A percentile compares a stretch with the other conserved stretches of the same genome.
These are phyloP conservation scores for Gonatopus flavifemur DNA, from an alignment of 1,140 invertebrate species.

Conservation along the genomic window DNA sequence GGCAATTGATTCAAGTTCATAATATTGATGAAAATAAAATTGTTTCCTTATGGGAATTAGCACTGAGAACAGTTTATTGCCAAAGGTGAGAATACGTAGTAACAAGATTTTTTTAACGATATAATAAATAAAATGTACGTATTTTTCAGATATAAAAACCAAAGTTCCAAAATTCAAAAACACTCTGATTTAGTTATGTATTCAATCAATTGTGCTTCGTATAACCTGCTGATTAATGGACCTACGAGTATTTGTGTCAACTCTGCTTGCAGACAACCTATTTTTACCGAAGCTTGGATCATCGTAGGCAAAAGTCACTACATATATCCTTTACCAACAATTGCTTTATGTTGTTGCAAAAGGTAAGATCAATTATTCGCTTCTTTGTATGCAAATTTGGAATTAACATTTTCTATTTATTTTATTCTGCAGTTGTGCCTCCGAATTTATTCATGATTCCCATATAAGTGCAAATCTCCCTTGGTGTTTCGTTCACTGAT, in stretches of 20 bases:
- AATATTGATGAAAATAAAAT: slow-evolving; percentile 29
- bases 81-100: slow-evolving; percentile 35
- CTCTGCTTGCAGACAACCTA: slow-evolving; percentile 40
- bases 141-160: slow-evolving; percentile 1
- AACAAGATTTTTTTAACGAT: slow-evolving; percentile 7
- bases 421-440: slow-evolving; percentile 35
- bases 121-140: slow-evolving; percentile 2
- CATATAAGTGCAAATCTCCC: slow-evolving; percentile 4
- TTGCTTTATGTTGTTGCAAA: slow-evolving; percentile 40
- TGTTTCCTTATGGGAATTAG: slow-evolving; percentile 42
- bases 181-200: slow-evolving; percentile 16
- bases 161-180: too few relatives aligned
- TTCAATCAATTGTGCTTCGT: slow-evolving; percentile 18
- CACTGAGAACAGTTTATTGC: slow-evolving; percentile 41
- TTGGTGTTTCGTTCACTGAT: slow-evolving; percentile 25
- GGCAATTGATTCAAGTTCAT: slow-evolving; percentile 40
- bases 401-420: slow-evolving; percentile 1
- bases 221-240: slow-evolving; percentile 41
- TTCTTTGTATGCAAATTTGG: slow-evolving; percentile 9
- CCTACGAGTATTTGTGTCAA: slow-evolving; percentile 41
- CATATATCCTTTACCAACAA: slow-evolving; percentile 26
- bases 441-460: slow-evolving; percentile 24
- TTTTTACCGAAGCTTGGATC: slow-evolving; percentile 48
- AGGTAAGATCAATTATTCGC: slow-evolving; percentile 27
- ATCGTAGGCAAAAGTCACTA: slow-evolving; percentile 25